A percentile compares a stretch with the other conserved stretches of the same genome.
Evolutionary conservation across 2,113 vertebrate species (phyloP).

Genomic region (Paracyprichromis sp.): DNA sequence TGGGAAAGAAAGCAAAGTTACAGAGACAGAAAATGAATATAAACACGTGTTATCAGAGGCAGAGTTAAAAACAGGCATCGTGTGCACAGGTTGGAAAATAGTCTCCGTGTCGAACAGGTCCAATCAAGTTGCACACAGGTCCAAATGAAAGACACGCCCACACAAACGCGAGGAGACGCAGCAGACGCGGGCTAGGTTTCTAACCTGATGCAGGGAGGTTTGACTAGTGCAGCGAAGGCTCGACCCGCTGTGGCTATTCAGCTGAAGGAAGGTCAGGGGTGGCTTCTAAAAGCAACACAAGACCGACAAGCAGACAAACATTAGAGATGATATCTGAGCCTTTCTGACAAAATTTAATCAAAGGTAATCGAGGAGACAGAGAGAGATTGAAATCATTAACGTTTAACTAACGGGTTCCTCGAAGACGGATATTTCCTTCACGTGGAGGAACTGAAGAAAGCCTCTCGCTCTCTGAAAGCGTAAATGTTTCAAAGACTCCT

Average conservation of each 20-base stretch:
- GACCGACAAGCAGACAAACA: constrained; percentile 25
- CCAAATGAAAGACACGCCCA: background rate
- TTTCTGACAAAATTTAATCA: constrained; percentile 34
- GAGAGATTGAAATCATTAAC: constrained; percentile 20
- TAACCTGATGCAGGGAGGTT: constrained; percentile 69
- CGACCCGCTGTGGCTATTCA: constrained; percentile 71
- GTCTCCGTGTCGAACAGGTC: background rate
- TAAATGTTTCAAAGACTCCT: constrained; percentile 46
- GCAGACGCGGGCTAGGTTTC: constrained; percentile 3
- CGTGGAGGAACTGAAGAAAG: background rate
- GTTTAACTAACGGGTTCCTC: constrained; percentile 23
- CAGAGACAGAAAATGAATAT: background rate
- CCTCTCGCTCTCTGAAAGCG: constrained; percentile 13
- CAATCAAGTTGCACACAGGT: background rate
- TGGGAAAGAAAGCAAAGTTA: background rate
- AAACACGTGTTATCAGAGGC: background rate
- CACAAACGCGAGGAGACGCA: background rate
- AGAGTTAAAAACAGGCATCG: background rate
- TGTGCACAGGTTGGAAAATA: background rate
- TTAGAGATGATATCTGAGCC: background rate
- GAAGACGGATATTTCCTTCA: constrained; percentile 16
- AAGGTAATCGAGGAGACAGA: background rate
- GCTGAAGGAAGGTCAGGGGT: constrained; percentile 74
- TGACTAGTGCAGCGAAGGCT: constrained; percentile 80
- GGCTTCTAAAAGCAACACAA: constrained; percentile 81